These are phyloP conservation scores for Ophthalmolycus amberensis DNA, from an alignment of 2,113 vertebrate genomes.

Conservation along the genomic window DNA sequence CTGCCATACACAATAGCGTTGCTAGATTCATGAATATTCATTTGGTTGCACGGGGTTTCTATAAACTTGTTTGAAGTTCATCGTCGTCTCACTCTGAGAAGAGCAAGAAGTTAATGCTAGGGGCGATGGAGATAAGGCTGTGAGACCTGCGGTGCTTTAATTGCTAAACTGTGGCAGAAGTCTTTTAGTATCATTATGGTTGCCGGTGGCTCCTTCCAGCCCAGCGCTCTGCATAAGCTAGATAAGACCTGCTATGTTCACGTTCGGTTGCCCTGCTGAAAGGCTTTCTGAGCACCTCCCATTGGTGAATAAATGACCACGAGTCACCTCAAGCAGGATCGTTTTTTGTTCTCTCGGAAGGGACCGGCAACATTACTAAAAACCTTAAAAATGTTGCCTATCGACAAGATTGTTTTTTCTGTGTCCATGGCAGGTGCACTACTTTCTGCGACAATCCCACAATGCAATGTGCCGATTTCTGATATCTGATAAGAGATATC, in stretches of 20 bases:
- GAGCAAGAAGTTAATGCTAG: constrained; percentile 68
- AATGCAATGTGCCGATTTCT: background rate
- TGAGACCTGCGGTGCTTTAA: constrained; percentile 78
- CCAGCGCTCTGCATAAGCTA: constrained; percentile 74
- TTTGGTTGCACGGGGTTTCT: constrained; percentile 53
- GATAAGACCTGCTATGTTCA: constrained; percentile 77
- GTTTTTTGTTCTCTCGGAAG: constrained; percentile 52
- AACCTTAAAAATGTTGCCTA: background rate
- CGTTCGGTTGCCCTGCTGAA: constrained; percentile 56
- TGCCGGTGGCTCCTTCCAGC: constrained; percentile 71
- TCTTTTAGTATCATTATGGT: constrained; percentile 70
- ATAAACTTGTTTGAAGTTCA: constrained; percentile 71
- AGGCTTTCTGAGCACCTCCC: constrained; percentile 64
- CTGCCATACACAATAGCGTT: constrained; percentile 41
- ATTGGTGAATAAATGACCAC: constrained; percentile 68
- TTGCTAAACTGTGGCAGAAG: constrained; percentile 74
- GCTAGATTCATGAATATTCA: constrained; percentile 70
- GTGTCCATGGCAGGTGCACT: background rate
- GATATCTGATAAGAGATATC: background rate
- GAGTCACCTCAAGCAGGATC: constrained; percentile 53
- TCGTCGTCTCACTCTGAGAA: constrained; percentile 47
- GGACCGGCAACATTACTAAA: constrained; percentile 27
- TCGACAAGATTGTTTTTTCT: constrained; percentile 33
- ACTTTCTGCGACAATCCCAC: background rate
- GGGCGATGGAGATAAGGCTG: constrained; percentile 73